Evolutionary conservation across 2,113 vertebrate species (phyloP), one percentile per base, ranked within the genome.

Genomic region (Solea solea): DNA sequence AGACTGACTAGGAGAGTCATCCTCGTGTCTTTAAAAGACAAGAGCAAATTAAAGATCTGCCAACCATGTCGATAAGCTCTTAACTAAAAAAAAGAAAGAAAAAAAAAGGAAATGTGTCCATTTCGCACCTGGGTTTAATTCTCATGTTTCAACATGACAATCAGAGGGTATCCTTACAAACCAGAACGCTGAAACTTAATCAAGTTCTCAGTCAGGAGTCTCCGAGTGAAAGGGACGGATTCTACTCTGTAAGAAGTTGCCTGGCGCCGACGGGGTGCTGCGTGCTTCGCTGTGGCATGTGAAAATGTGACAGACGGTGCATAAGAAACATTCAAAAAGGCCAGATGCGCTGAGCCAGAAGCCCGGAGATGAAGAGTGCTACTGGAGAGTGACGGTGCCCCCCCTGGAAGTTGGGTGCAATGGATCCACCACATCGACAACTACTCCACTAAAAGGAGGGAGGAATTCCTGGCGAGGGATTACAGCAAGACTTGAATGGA

Each of bases 401-500:
- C 9, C 39, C 39, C 49, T 58, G 70, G 54, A 78, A 73, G 68
- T 54, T 46, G 15, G 66, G 65, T 28, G 49, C 59, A 1, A 61
- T 57, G 16, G 78, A 80, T 84, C 62, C 69, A 41, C 67, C 72
- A 66, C 76, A 81, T 69, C 62, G 67, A 81, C 74, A 55, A 39
- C 74, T 69, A 40, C 70, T 66, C 80, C 76, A 67, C 51, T 5
- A 51, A 65, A 63, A 57, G 65, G 59, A 73, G 71, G 34, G 57
- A 46, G 76, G 76, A 60, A 70, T 46, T 78, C 65, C 74, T 82
- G 73, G 74, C 66, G 39, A 25, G 69, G 71, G 78, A 78, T 76
- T 76, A 84, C 10, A 56, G 52, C 52, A 45, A 7, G 72, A 51
- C 64, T 74, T 73, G 58, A 84, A 74, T 74, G 77, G 46, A 57